Evolutionary conservation across 1,140 invertebrate species (phyloP).

Genomic region (Leguminivora glycinivorella): DNA sequence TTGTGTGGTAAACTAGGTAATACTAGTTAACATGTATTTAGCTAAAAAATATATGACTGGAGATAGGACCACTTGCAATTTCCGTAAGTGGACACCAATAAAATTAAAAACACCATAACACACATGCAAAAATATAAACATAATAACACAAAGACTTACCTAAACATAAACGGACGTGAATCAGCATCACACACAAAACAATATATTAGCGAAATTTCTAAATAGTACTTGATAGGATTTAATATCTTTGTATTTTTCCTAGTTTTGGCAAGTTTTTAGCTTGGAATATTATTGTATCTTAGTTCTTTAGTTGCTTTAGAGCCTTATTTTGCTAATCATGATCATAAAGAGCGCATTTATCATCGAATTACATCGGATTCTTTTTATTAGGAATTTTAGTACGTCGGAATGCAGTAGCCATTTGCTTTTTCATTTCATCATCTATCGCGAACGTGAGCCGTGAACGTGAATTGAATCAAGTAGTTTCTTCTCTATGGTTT

Average conservation of each 20-base stretch:
- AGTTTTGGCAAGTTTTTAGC: slow-evolving; percentile 49
- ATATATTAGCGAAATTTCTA: slow-evolving; percentile 60
- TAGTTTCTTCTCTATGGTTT: slow-evolving; percentile 26
- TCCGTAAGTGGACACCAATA: slow-evolving; percentile 12
- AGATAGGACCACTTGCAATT: slow-evolving; percentile 32
- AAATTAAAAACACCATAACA: slow-evolving; percentile 3
- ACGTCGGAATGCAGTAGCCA: slow-evolving; percentile 72
- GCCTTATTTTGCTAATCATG: slow-evolving; percentile 75
- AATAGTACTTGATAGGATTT: slow-evolving; percentile 60
- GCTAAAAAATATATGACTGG: slow-evolving; percentile 37
- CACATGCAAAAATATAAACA: slow-evolving; percentile 32
- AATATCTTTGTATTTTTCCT: slow-evolving; percentile 47
- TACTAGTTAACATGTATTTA: not conserved
- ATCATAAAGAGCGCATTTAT: slow-evolving; percentile 74
- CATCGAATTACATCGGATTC: slow-evolving; percentile 75
- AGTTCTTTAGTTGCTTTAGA: slow-evolving; percentile 57
- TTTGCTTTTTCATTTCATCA: slow-evolving; percentile 75
- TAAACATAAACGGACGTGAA: slow-evolving; percentile 65
- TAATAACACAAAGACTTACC: slow-evolving; percentile 61
- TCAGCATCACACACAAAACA: slow-evolving; percentile 55
- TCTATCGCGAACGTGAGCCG: slow-evolving; percentile 32
- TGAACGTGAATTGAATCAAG: slow-evolving; percentile 9
- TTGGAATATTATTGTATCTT: slow-evolving; percentile 55
- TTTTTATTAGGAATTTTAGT: slow-evolving; percentile 60
- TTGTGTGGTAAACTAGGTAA: not conserved